Base-by-base conservation (phyloP, 2,888 invertebrate species). In the Drosophila anceps region DNA sequence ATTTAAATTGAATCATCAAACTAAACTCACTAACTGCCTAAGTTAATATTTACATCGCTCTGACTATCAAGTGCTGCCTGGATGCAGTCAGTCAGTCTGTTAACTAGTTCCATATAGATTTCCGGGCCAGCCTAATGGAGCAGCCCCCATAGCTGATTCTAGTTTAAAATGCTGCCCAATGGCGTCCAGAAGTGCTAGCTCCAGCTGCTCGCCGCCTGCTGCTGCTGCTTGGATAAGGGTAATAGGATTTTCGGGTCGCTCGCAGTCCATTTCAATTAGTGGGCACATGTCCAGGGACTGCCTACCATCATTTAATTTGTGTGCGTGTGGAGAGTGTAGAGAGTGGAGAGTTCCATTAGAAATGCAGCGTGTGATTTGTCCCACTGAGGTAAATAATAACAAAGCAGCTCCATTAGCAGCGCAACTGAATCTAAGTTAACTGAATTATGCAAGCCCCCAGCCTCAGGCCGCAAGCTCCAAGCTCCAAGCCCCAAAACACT, bases 221-320 rank as follows among this genome's bases (percentile, higher is more conserved):
- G 18, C 68, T 67, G 37, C 24, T 44, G 18, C 50, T 13, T 72
- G 73, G 63, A 67, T 60, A 66, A 68, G 73, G 70, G 72, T 86
- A 84, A 84, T 88, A 72, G 73, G 74, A 88, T 84, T 86, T 83
- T 57, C 55, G 73, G 76, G 48, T 39, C 54, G 35, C 58, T 69
- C 68, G 57, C 66, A 63, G 70, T 84, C 76, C 84, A 78, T 88
- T 88, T 88, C 89, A 88, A 84, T 84, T 88, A 88, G 82, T 59
- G 79, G 68, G 61, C 68, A 53, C 51, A 46, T 51, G 72, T 44
- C 46, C 59, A 24, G 59, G 39, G 43, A 60, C 46, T 27, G 33
- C n/a, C 61, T 64, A 66, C 77, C 60, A 77, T 74, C 79, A 75
- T 79, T 80, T 81, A 65, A 81, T 81, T 79, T 79, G 54, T 50